Evolutionary conservation across 2,888 invertebrate species (phyloP), one percentile per base, ranked within the genome.

Genomic region (Polydrusus cervinus): DNA sequence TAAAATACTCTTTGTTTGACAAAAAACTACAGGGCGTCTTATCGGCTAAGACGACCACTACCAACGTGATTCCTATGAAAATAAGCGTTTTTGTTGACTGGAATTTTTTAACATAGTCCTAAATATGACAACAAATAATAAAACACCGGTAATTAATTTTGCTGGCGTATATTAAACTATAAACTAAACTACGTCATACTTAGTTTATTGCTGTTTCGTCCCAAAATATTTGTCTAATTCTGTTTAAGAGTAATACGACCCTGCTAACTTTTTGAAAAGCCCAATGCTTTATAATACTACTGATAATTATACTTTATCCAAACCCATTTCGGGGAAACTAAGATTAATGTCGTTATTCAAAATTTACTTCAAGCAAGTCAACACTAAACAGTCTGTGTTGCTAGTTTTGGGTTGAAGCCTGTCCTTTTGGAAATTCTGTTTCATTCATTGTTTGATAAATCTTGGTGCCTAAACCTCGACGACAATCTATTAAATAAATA

Each of bases 331-430:
- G 20, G 53, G 51, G 25, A 53, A 47, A 47, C 53, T 20, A 53
- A 53, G 20, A 53, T 53, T 53, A 53, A 53, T 53, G 53, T 30
- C 25, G n/a, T n/a, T 53, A 30, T 20, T 53, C 53, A 53, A 53
- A 53, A 53, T 53, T 10, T 53, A 53, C 53, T 53, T 53, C 30
- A 7, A 53, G 30, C 67, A 34, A 55, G 68, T 40, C 53, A 53
- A 53, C 53, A 53, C 25, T 53, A 53, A 53, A 53, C 53, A 53
- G 53, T 30, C 53, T 53, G 53, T 53, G 53, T 53, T 53, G 20
- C 30, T 53, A 53, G 53, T 53, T 53, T 53, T 60, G 53, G 53
- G 53, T 53, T 53, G 13, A 53, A 51, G 51, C 20, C 18, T 51
- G 51, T 51, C 51, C 51, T 51, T 51, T 51, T 18, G 25, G 51